These are phyloP conservation scores for Taxidea taxus DNA, from an alignment of 2,113 vertebrate species.

Conservation along the genomic window DNA sequence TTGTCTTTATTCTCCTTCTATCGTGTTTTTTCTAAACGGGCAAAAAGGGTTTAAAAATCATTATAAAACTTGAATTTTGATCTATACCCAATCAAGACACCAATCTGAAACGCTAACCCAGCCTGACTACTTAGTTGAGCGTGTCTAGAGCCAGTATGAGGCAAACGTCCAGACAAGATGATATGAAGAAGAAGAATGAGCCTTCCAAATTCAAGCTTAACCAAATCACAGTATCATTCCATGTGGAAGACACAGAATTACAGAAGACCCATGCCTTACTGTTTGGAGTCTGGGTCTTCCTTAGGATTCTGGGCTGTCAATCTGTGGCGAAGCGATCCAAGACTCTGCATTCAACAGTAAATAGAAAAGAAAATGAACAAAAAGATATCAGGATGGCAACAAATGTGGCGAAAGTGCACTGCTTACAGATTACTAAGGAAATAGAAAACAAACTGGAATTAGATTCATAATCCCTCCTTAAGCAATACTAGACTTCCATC, in stretches of 20 bases:
- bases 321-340: not conserved
- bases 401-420: not conserved
- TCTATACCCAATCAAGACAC: not conserved
- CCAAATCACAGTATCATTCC: not conserved
- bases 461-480: not conserved
- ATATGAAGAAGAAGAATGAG: not conserved
- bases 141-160: not conserved
- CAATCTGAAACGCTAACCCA: not conserved
- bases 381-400: not conserved
- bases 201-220: not conserved
- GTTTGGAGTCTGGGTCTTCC: not conserved
- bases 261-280: not conserved
- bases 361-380: not conserved
- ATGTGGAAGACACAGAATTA: not conserved
- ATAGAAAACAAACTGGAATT: not conserved
- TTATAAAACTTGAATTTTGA: slow-evolving; percentile 8
- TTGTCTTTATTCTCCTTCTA: not conserved
- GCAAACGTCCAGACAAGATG: not conserved
- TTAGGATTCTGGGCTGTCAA: not conserved
- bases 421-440: not conserved
- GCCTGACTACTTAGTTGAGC: not conserved
- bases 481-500: not conserved
- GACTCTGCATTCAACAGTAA: not conserved
- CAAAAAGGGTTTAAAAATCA: not conserved
- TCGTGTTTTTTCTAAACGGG: not conserved